These are phyloP conservation scores for Gorsachius magnificus DNA, from an alignment of 2,797 vertebrate species.

Conservation along the genomic window DNA sequence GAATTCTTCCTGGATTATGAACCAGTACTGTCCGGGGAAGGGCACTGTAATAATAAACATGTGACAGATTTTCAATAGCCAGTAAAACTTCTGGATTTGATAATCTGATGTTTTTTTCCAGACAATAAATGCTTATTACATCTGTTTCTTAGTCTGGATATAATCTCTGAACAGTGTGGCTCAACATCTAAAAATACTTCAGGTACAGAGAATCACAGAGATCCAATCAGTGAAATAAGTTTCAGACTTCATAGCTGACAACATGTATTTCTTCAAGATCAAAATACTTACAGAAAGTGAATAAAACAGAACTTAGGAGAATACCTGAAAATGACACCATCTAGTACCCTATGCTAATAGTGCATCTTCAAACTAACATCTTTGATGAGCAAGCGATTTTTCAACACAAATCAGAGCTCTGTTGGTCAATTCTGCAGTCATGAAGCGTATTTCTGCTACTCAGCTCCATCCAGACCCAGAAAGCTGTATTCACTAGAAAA, in stretches of 20 bases:
- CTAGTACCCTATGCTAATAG: neutral
- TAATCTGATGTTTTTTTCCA: neutral
- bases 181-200: neutral
- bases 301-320: neutral
- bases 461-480: neutral
- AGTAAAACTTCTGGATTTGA: neutral
- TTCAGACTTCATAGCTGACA: neutral
- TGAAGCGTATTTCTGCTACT: neutral
- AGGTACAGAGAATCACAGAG: neutral
- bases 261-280: neutral
- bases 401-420: neutral
- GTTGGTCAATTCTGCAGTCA: neutral
- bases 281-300: neutral
- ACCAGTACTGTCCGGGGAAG: neutral
- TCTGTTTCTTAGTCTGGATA: neutral
- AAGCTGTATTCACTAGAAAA: neutral
- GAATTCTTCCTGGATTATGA: neutral
- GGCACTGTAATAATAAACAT: neutral
- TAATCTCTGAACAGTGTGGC: neutral
- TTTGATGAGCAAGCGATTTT: neutral
- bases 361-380: neutral
- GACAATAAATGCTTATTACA: neutral
- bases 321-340: neutral
- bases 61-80: neutral
- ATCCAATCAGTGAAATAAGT: neutral